These are phyloP conservation scores for Eudemis profundana DNA, from an alignment of 2,888 invertebrate species.

Conservation along the genomic window DNA sequence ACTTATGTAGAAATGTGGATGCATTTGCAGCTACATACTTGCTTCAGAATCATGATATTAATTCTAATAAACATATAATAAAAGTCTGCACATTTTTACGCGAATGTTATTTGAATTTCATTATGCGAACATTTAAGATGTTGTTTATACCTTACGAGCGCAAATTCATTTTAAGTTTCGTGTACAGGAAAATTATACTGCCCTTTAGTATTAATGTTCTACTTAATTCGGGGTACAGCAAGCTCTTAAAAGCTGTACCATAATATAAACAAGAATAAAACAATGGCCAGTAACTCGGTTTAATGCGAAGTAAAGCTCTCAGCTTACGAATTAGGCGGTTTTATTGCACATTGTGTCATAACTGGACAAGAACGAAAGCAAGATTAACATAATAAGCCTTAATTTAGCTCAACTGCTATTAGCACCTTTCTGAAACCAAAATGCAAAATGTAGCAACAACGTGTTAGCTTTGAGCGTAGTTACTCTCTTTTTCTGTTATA, in stretches of 20 bases:
- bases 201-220: conserved; percentile 4
- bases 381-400: conserved; percentile 45
- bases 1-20: too few relatives aligned
- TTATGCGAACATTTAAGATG: background rate
- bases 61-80: too few relatives aligned
- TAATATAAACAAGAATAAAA: conserved; percentile 28
- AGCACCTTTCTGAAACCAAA: conserved; percentile 47
- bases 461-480: background rate
- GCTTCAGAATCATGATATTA: too few relatives aligned
- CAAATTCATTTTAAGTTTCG: background rate
- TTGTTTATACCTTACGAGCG: background rate
- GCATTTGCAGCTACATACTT: too few relatives aligned
- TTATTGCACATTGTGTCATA: conserved; percentile 45
- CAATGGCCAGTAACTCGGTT: conserved; percentile 31
- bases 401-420: conserved; percentile 50
- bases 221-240: background rate
- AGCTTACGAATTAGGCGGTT: conserved; percentile 36
- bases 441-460: background rate
- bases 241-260: conserved; percentile 14
- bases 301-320: conserved; percentile 46
- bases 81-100: too few relatives aligned
- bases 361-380: conserved; percentile 36
- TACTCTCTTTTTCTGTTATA: background rate
- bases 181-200: background rate
- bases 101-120: background rate